These are phyloP conservation scores for Noctua fimbriata DNA, from an alignment of 2,888 invertebrate genomes.

Conservation along the genomic window DNA sequence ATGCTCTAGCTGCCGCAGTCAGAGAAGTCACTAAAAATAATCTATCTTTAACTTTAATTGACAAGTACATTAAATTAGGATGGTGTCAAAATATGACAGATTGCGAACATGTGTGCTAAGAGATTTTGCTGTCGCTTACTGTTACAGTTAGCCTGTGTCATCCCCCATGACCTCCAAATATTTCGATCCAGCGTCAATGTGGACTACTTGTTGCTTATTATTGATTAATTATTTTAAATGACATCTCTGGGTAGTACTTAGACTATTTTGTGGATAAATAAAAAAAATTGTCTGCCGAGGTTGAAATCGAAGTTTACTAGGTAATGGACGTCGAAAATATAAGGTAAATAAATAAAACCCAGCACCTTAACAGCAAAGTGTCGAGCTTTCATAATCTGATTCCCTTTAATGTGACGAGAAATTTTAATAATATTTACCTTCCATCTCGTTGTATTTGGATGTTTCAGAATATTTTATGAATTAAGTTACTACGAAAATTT, in stretches of 20 bases:
- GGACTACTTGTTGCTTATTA: not conserved
- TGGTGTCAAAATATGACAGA: not conserved
- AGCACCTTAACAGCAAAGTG: conserved; percentile 33
- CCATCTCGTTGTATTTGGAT: conserved; percentile 51
- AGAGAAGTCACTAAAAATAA: not conserved
- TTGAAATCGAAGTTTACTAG: not conserved
- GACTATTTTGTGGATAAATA: not conserved
- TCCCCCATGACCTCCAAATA: too few species aligned
- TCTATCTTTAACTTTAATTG: not conserved
- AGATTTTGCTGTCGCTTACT: too few species aligned
- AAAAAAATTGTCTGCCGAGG: not conserved
- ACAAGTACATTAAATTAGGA: not conserved
- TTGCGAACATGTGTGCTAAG: not conserved
- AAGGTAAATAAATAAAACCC: conserved; percentile 47
- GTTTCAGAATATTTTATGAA: conserved; percentile 52
- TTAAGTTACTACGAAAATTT: conserved; percentile 23
- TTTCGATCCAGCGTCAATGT: too few species aligned
- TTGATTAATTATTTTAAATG: not conserved
- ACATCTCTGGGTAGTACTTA: not conserved
- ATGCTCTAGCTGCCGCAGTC: not conserved
- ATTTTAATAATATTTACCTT: conserved; percentile 56
- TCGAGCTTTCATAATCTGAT: conserved; percentile 56
- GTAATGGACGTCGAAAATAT: not conserved
- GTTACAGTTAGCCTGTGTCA: too few species aligned
- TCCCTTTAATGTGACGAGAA: conserved; percentile 53